Conservation (phyloP, 2,797 vertebrate species). For the Argya squamiceps region DNA sequence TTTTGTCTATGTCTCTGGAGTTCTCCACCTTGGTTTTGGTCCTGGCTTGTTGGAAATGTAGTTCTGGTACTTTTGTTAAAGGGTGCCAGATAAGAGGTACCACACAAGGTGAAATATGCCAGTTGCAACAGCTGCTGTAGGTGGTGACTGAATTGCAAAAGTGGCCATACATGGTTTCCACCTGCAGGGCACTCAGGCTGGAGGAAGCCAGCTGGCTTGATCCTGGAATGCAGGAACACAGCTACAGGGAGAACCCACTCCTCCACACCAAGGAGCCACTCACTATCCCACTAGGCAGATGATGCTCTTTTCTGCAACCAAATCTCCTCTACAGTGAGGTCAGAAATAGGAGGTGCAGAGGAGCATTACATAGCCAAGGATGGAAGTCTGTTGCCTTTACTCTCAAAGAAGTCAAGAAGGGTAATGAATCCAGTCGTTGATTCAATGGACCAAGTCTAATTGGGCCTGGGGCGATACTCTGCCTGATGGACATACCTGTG, state of each 20-base stretch:
- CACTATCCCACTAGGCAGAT: not conserved
- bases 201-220: not conserved
- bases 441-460: not conserved
- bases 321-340: not conserved
- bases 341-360: not conserved
- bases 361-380: not conserved
- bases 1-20: not conserved
- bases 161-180: not conserved
- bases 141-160: not conserved
- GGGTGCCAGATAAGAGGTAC: not conserved
- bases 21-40: not conserved
- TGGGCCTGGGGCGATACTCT: not conserved
- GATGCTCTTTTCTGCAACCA: not conserved
- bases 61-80: not conserved
- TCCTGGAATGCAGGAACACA: not conserved
- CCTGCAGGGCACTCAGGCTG: not conserved
- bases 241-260: not conserved
- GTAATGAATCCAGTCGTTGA: not conserved
- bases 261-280: not conserved
- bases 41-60: not conserved
- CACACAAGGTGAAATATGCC: not conserved
- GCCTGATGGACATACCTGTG: not conserved
- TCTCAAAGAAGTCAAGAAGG: not conserved
- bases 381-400: not conserved
- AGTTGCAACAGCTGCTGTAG: not conserved